A percentile compares a stretch with the other conserved stretches of the same genome.
These are phyloP conservation scores for Phania funesta DNA, from an alignment of 2,888 invertebrate genomes.

Conservation along the genomic window DNA sequence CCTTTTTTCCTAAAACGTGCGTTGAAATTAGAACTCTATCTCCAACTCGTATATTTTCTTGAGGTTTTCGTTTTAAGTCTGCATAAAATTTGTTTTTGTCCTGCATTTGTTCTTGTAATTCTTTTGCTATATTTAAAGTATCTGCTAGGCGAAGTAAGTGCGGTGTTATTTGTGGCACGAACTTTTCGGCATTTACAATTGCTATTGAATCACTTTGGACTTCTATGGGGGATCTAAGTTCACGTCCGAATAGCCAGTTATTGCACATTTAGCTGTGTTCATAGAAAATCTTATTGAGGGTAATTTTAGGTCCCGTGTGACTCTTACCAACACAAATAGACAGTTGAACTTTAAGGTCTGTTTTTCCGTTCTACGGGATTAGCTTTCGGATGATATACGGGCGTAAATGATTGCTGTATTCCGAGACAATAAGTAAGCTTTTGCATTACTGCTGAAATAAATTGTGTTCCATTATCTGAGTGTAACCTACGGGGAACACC, in stretches of 20 bases:
- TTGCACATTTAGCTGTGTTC: slow-evolving; percentile 72
- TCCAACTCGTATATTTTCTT: slow-evolving; percentile 9
- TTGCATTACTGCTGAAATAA: slow-evolving; percentile 72
- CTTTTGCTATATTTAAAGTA: slow-evolving; percentile 24
- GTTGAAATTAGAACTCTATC: slow-evolving; percentile 15
- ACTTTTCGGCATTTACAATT: slow-evolving; percentile 68
- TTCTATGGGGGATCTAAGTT: slow-evolving; percentile 73
- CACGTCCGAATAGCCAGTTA: slow-evolving; percentile 73
- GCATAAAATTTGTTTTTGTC: slow-evolving; percentile 68
- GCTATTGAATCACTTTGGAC: slow-evolving; percentile 68
- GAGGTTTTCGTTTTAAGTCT: slow-evolving; percentile 19
- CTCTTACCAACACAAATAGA: neutral
- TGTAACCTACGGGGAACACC: slow-evolving; percentile 21
- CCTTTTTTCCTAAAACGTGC: slow-evolving; percentile 6
- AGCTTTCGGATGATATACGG: slow-evolving; percentile 74
- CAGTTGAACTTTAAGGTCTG: slow-evolving; percentile 18
- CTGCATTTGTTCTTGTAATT: slow-evolving; percentile 67
- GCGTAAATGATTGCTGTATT: slow-evolving; percentile 62
- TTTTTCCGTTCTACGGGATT: slow-evolving; percentile 73
- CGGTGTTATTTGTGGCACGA: slow-evolving; percentile 31
- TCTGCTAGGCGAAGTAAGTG: slow-evolving; percentile 16
- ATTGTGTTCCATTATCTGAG: slow-evolving; percentile 20
- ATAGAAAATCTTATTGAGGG: slow-evolving; percentile 75
- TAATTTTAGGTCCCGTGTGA: slow-evolving; percentile 61
- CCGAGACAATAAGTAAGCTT: slow-evolving; percentile 60